Conservation (phyloP, 1,140 invertebrate species). For the Thaumetopoea pityocampa region DNA sequence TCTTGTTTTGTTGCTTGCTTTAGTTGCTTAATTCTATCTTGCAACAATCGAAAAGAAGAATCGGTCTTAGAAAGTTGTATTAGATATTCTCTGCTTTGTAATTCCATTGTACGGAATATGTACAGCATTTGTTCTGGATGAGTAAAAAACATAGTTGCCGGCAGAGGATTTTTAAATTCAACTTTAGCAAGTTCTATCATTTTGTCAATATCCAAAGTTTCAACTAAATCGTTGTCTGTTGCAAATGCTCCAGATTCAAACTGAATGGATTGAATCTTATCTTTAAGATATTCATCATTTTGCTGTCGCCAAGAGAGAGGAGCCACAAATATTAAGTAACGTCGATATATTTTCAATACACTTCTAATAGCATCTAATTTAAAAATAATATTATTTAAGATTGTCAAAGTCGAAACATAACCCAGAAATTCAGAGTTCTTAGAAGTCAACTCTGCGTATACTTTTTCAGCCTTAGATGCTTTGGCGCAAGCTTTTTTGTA, state of each 20-base stretch:
- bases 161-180: slow-evolving; percentile 59
- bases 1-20: slow-evolving; percentile 50
- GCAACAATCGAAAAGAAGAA: slow-evolving; percentile 73
- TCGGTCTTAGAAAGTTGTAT: slow-evolving; percentile 79
- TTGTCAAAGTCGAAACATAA: slow-evolving; percentile 64
- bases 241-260: slow-evolving; percentile 50
- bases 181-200: slow-evolving; percentile 54
- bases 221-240: slow-evolving; percentile 57
- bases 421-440: slow-evolving; percentile 74
- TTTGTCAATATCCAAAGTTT: slow-evolving; percentile 59
- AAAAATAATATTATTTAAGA: slow-evolving; percentile 78
- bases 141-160: slow-evolving; percentile 77
- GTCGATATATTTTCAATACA: slow-evolving; percentile 79
- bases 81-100: slow-evolving; percentile 80
- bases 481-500: slow-evolving; percentile 77
- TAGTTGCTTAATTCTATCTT: slow-evolving; percentile 67
- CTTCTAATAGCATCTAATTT: slow-evolving; percentile 79
- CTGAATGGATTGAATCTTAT: slow-evolving; percentile 46
- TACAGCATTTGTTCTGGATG: slow-evolving; percentile 76
- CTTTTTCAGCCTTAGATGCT: slow-evolving; percentile 71
- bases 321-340: slow-evolving; percentile 79
- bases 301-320: slow-evolving; percentile 77
- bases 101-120: slow-evolving; percentile 78
- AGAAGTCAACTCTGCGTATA: slow-evolving; percentile 62
- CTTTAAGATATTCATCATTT: slow-evolving; percentile 56